Conservation (phyloP, 2,797 vertebrate genomes). For the Cyclopterus lumpus region DNA sequence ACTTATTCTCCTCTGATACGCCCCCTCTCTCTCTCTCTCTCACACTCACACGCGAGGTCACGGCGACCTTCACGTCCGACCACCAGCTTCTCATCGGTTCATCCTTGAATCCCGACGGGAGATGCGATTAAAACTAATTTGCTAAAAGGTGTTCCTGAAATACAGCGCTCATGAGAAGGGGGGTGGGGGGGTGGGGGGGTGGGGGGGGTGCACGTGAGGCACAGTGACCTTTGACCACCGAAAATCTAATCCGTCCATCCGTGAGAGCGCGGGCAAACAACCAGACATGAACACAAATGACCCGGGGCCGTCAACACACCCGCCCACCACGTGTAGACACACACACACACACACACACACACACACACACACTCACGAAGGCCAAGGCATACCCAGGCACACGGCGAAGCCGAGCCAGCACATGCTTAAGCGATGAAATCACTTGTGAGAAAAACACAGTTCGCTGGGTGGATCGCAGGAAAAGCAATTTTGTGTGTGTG, state of each 20-base stretch:
- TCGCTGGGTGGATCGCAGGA: slow-evolving; percentile 21
- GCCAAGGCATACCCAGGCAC: background rate
- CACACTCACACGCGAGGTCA: background rate
- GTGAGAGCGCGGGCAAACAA: slow-evolving; percentile 50
- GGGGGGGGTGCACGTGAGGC: background rate
- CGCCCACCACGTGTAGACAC: slow-evolving; percentile 24
- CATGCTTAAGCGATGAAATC: slow-evolving; percentile 55
- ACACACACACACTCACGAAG: background rate
- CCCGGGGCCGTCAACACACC: slow-evolving; percentile 44
- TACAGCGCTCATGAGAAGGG: background rate
- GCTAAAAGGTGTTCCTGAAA: too few species aligned
- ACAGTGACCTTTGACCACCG: background rate
- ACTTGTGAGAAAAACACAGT: slow-evolving; percentile 30
- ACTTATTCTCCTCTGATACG: background rate
- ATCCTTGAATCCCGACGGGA: background rate
- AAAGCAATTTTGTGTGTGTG: background rate
- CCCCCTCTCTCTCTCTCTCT: background rate
- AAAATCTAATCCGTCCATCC: background rate
- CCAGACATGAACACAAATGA: slow-evolving; percentile 44
- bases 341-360: slow-evolving; percentile 2
- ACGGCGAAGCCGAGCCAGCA: slow-evolving; percentile 16
- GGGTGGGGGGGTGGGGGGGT: too few species aligned
- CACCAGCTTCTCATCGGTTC: background rate
- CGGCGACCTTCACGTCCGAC: background rate
- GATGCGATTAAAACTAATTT: background rate